phyloP scores from a whole-genome alignment of 2,797 vertebrate species.

The Morelia viridis region DNA sequence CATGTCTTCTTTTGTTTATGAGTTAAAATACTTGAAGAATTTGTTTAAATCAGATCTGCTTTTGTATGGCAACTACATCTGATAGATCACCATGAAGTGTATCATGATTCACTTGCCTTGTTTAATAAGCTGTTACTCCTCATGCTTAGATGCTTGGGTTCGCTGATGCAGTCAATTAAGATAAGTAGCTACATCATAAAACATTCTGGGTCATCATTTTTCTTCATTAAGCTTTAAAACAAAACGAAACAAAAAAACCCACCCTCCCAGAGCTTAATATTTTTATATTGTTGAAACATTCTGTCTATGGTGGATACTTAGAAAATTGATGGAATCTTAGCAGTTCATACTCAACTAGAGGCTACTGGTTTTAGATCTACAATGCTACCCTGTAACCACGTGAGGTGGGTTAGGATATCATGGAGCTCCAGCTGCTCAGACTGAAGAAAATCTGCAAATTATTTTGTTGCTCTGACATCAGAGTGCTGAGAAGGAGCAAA shows the following conservation, averaged over 20 bases:
- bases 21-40: conserved; percentile 16
- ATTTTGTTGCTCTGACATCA: neutral
- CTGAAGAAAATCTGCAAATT: neutral
- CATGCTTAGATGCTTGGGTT: neutral
- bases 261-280: neutral
- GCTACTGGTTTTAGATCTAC: neutral
- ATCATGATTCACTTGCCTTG: neutral
- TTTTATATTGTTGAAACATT: neutral
- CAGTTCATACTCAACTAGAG: neutral
- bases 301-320: neutral
- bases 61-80: conserved; percentile 3
- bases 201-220: neutral
- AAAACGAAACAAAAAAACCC: neutral
- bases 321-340: neutral
- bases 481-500: neutral
- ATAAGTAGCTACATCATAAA: neutral
- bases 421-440: neutral
- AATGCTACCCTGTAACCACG: neutral
- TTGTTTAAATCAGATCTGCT: conserved; percentile 40
- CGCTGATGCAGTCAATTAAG: accelerated
- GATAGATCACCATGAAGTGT: conserved; percentile 27
- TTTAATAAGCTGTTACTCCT: conserved; percentile 12
- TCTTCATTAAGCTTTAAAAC: neutral
- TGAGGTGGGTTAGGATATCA: neutral
- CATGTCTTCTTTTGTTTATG: conserved; percentile 16